Percentiles rank a stretch among this genome's conserved stretches.
Conservation (phyloP, 2,888 invertebrate species). For the Xestoiulus laeticollis region DNA sequence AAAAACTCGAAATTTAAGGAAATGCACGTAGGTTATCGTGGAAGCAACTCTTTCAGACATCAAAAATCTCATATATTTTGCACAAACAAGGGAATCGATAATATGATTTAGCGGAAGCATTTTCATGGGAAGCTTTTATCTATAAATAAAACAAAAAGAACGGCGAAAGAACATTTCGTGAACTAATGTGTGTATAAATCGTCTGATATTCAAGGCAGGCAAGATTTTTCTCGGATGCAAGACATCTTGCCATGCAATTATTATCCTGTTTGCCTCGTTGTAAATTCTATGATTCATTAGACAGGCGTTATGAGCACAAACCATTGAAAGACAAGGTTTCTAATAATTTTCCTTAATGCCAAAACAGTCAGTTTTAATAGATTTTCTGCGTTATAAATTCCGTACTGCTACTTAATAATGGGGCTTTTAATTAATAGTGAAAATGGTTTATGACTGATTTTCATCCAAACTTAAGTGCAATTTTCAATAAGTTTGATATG, state of each 20-base stretch:
- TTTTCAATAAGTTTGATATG: too few species aligned
- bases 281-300: not conserved
- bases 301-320: not conserved
- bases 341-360: not conserved
- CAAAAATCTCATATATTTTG: not conserved
- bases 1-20: not conserved
- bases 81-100: not conserved
- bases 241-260: not conserved
- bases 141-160: not conserved
- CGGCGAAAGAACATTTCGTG: not conserved
- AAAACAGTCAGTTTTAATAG: not conserved
- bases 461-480: too few species aligned
- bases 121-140: not conserved
- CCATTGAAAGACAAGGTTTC: not conserved
- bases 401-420: not conserved
- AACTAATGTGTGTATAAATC: not conserved
- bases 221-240: not conserved
- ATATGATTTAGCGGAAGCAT: not conserved
- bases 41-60: not conserved
- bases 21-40: not conserved
- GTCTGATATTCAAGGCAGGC: not conserved
- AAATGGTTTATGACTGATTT: not conserved
- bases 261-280: not conserved
- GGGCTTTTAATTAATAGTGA: not conserved
- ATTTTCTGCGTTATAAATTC: not conserved